phyloP scores from a whole-genome alignment of 2,888 invertebrate species.

The Acholoe squamosa region DNA sequence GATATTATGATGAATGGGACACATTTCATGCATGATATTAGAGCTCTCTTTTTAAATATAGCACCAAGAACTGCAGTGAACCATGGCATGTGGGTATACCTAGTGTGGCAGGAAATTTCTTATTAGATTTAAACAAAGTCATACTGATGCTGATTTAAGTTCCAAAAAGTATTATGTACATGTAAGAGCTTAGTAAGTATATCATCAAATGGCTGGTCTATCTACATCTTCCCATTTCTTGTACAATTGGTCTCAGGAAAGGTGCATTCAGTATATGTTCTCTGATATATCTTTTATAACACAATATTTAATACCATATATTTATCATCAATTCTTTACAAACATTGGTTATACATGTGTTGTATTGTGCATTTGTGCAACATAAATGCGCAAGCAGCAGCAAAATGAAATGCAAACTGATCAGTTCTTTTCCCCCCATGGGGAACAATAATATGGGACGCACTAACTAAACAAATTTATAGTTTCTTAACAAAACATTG shows the following conservation, averaged over 20 bases:
- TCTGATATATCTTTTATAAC: conserved; percentile 19
- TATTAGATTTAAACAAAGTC: background rate
- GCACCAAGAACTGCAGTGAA: conserved; percentile 49
- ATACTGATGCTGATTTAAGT: background rate
- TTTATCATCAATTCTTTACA: conserved; percentile 21
- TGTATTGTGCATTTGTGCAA: conserved; percentile 52
- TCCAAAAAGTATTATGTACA: conserved; percentile 9
- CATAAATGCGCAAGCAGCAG: conserved; percentile 57
- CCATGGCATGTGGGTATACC: conserved; percentile 22
- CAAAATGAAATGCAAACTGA: conserved; percentile 45
- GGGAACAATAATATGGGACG: conserved; percentile 1
- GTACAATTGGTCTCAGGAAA: background rate
- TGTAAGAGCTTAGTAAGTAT: conserved; percentile 16
- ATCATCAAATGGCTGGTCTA: conserved; percentile 44
- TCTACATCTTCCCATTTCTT: background rate
- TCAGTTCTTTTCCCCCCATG: background rate
- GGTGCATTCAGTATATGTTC: conserved; percentile 34
- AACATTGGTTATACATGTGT: conserved; percentile 43
- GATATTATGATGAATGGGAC: background rate
- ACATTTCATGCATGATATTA: conserved; percentile 48
- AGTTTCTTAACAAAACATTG: conserved; percentile 7
- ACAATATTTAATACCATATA: conserved; percentile 34
- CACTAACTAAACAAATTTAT: conserved; percentile 33
- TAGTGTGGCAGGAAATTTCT: background rate
- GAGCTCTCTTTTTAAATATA: conserved; percentile 1